phyloP scores from a whole-genome alignment of 2,888 invertebrate genomes.

The Deroplatys truncata region DNA sequence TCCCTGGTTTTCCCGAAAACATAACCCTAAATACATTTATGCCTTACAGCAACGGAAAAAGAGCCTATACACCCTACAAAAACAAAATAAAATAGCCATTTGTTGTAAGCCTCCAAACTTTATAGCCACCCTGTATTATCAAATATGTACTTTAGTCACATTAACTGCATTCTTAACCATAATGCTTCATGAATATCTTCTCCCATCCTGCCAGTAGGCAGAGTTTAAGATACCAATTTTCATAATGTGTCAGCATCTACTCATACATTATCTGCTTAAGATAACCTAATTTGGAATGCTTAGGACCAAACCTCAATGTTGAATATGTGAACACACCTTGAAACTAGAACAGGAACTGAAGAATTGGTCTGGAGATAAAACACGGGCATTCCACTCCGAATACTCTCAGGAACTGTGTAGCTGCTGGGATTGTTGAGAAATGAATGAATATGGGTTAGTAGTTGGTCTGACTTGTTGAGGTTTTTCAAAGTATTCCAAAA shows the following conservation, averaged over 20 bases:
- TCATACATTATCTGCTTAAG: background rate
- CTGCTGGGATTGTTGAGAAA: constrained; percentile 57
- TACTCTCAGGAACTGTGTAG: constrained; percentile 65
- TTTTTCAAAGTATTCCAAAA: constrained; percentile 62
- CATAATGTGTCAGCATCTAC: background rate
- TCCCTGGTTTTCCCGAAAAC: too few relatives aligned
- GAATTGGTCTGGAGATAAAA: constrained; percentile 54
- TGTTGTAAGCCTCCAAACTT: too few relatives aligned
- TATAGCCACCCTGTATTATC: too few relatives aligned
- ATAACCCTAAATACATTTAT: too few relatives aligned
- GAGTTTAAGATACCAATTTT: too few relatives aligned
- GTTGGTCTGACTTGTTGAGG: constrained; percentile 60
- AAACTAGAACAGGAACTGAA: constrained; percentile 41
- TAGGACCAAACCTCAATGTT: background rate
- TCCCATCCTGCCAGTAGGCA: too few relatives aligned
- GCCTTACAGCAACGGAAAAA: too few relatives aligned
- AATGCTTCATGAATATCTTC: too few relatives aligned
- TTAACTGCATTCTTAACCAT: too few relatives aligned
- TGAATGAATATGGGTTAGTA: constrained; percentile 66
- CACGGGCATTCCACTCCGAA: constrained; percentile 65
- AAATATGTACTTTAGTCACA: too few relatives aligned
- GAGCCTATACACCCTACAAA: too few relatives aligned
- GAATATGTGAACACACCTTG: constrained; percentile 38
- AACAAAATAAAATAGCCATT: too few relatives aligned
- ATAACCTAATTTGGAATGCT: background rate